These are phyloP conservation scores for Trissonchulus latispiculum DNA, from an alignment of 2,888 invertebrate genomes.

Conservation along the genomic window DNA sequence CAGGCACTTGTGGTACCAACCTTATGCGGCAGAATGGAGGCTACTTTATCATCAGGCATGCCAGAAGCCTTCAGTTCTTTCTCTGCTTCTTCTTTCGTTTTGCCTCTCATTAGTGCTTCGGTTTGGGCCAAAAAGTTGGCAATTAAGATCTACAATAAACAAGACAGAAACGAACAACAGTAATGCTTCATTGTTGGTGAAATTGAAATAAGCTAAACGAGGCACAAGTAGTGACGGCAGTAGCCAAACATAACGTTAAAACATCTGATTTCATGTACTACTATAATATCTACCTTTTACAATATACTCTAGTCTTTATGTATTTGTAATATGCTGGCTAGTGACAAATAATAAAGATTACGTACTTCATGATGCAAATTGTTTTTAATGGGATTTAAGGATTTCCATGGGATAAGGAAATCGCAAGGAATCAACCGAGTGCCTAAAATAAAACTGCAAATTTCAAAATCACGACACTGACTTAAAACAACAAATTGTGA, in stretches of 20 bases:
- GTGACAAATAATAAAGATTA: neutral
- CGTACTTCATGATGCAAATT: conserved; percentile 71
- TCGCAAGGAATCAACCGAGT: conserved; percentile 84
- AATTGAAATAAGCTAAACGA: too few relatives aligned
- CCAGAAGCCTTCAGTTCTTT: conserved; percentile 70
- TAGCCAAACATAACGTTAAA: too few relatives aligned
- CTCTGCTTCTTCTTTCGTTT: conserved; percentile 58
- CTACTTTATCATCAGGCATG: conserved; percentile 60
- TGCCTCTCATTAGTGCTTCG: conserved; percentile 87
- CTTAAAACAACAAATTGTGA: too few relatives aligned
- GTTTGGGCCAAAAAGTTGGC: conserved; percentile 98
- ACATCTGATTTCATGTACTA: too few relatives aligned
- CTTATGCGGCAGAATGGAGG: conserved; percentile 82
- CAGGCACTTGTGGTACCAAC: too few relatives aligned
- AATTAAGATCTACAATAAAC: conserved; percentile 61
- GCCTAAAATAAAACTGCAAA: conserved; percentile 41
- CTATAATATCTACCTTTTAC: too few relatives aligned
- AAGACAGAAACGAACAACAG: too few relatives aligned
- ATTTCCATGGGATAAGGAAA: conserved; percentile 83
- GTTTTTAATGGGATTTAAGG: conserved; percentile 71
- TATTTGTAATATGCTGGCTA: too few relatives aligned
- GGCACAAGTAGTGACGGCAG: too few relatives aligned
- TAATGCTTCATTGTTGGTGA: too few relatives aligned
- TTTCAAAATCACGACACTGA: too few relatives aligned
- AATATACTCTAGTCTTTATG: too few relatives aligned